Base-by-base conservation (phyloP, 2,113 vertebrate genomes). In the Scopus umbretta region DNA sequence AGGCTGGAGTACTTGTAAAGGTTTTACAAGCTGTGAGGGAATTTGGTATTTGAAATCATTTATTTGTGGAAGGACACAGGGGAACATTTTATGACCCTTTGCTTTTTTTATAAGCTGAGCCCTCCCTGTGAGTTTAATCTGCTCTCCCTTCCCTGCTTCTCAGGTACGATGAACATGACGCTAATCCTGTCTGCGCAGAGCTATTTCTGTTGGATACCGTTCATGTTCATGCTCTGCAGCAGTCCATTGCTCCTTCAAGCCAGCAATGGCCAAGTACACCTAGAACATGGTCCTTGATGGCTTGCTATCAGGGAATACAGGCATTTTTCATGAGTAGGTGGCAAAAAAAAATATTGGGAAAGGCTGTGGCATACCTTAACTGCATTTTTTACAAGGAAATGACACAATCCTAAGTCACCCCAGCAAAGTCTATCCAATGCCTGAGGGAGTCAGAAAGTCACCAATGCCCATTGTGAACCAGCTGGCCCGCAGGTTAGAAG, bases 31-130 rank as follows among this genome's bases (percentile, higher is more conserved):
- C 81, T 88, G 45, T 93, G 74, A 61, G 74, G 74, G 81, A 93
- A 90, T 80, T 82, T 85, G 53, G 36, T 91, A 75, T 95, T 86
- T 92, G 89, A 96, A 95, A 75, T 87, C 58, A 91, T 92, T 85
- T 94, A 66, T 87, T 80, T 73, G 38, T 76, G 58, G 66, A 94
- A 96, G 72, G 86, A 79, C 83, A 56, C 2, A 3, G 34, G 73
- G 45, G 73, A 94, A 58, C 58, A 30, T 87, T 94, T 95, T 91
- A 85, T 85, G 66, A 87, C 47, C 43, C 52, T 47, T 87, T 19
- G 14, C 9, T 32, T 80, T 88, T 86, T 86, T 84, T 47, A 55
- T 59, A 88, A 84, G 42, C 68, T 56, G 52, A 87, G 49, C 29
- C 42, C 94, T 89, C n/a, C 32, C 40, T 63, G 16, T 52, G 70